Evolutionary conservation across 2,888 invertebrate genomes (phyloP), one percentile per base, ranked within the genome.

Genomic region (Acanthosepion lycidas): DNA sequence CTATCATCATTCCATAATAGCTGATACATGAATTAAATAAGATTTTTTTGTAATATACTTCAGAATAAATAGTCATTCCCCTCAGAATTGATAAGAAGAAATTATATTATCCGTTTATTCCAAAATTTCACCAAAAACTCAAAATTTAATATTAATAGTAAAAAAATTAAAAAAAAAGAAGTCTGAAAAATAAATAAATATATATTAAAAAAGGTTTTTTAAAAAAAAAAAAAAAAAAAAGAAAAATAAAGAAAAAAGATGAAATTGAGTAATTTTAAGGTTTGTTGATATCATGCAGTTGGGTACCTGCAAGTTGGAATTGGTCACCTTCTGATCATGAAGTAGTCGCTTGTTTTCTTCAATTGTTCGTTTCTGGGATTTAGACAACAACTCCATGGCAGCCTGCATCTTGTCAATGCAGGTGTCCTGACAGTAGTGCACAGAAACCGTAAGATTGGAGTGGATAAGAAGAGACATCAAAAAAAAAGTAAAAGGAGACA

Each of bases 311-410:
- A 94, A 48, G 33, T 95, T 95, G 78, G 78, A 78, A 78, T 78
- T 12, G n/a, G 96, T 95, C 94, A 96, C 96, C 93, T 96, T 96
- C 94, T 97, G 95, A 93, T 97, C 96, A 59, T 95, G 95, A 91
- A 97, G 95, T 26, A 96, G 95, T 48, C 95, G 95, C 94, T 97
- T 97, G 95, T 97, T 97, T 95, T 97, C 97, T 95, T 96, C 96
- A 96, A 96, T 96, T 18, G 96, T 96, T 94, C 96, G 96, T 93
- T 96, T 96, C 95, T 97, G 97, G 28, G 96, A 95, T 26, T 94
- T 95, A 95, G 96, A 96, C 6, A 96, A 96, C 91, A 96, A 96
- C 94, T 96, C 96, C 42, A 97, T 95, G 5, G 96, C 96, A 0
- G 95, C 94, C 94, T 96, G 96, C 94, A 97, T 94, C 93, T 96